Evolutionary conservation across 2,888 invertebrate species (phyloP).

Genomic region (Synanthedon vespiformis): DNA sequence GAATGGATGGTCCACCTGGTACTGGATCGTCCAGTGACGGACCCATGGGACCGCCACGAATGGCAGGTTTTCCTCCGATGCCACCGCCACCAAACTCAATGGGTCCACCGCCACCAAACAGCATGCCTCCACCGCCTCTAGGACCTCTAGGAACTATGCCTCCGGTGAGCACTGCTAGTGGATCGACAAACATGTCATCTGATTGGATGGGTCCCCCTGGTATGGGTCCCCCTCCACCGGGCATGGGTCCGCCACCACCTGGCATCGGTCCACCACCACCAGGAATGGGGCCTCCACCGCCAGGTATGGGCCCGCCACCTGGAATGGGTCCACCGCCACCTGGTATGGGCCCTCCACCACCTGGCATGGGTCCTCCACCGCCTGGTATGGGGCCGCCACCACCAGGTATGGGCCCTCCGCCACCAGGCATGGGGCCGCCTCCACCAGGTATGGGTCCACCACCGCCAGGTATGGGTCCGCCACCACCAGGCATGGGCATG

Average conservation of each 20-base stretch:
- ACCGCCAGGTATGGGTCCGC: conserved; percentile 46
- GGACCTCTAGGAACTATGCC: conserved; percentile 34
- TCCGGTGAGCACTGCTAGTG: conserved; percentile 40
- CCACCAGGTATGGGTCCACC: conserved; percentile 46
- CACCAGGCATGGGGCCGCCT: conserved; percentile 29
- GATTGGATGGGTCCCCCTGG: conserved; percentile 20
- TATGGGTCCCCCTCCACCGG: conserved; percentile 1
- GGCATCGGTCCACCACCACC: conserved; percentile 25
- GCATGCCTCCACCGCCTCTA: conserved; percentile 34
- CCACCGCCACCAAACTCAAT: conserved; percentile 11
- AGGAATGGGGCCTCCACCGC: conserved; percentile 30
- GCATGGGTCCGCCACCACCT: conserved; percentile 12
- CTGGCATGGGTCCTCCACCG: conserved; percentile 19
- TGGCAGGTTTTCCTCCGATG: conserved; percentile 3
- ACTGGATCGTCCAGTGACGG: conserved; percentile 40
- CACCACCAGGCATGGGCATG: conserved; percentile 47
- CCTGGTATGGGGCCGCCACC: conserved; percentile 16
- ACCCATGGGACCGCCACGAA: conserved; percentile 14
- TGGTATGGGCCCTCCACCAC: conserved; percentile 35
- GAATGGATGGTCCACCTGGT: conserved; percentile 58
- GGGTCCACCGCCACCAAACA: conserved; percentile 33
- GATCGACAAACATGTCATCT: conserved; percentile 11
- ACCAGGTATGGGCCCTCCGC: conserved; percentile 14
- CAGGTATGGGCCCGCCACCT: conserved; percentile 39
- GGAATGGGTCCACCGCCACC: conserved; percentile 36